These are phyloP conservation scores for Dipodomys spectabilis DNA, from an alignment of 2,113 vertebrate species.

Conservation along the genomic window DNA sequence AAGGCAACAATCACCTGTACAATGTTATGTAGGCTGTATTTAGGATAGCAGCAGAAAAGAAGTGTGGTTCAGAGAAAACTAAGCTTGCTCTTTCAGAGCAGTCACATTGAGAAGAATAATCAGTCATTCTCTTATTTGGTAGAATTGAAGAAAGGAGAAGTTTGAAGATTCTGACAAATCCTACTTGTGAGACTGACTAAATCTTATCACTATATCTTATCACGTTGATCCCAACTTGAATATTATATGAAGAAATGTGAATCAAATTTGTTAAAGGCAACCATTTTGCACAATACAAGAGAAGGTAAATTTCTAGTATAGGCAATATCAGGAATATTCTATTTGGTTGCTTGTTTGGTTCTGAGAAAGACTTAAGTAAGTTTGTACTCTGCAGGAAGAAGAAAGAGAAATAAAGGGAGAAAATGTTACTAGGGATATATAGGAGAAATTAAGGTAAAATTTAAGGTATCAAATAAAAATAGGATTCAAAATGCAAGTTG, in stretches of 20 bases:
- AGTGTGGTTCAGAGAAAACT: not conserved
- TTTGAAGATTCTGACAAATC: not conserved
- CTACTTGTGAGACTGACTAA: not conserved
- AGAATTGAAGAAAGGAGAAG: not conserved
- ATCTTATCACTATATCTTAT: too few species aligned
- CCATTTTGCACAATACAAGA: not conserved
- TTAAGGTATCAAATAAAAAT: not conserved
- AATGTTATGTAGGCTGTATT: not conserved
- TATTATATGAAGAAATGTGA: not conserved
- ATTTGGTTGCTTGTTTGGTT: not conserved
- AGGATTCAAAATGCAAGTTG: not conserved
- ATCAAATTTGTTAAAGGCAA: constrained; percentile 4
- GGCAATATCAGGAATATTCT: too few species aligned
- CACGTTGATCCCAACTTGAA: not conserved
- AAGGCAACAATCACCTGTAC: not conserved
- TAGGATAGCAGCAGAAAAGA: not conserved
- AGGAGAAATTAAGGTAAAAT: not conserved
- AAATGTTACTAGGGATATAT: not conserved
- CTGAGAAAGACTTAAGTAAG: not conserved
- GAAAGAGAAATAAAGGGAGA: not conserved
- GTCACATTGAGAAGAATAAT: not conserved
- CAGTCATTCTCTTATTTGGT: not conserved
- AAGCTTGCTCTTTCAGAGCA: not conserved
- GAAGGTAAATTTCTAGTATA: not conserved
- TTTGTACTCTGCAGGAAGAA: not conserved